A percentile compares a stretch with the other conserved stretches of the same genome.
phyloP scores from a whole-genome alignment of 2,888 invertebrate genomes.

The Acleris literana region DNA sequence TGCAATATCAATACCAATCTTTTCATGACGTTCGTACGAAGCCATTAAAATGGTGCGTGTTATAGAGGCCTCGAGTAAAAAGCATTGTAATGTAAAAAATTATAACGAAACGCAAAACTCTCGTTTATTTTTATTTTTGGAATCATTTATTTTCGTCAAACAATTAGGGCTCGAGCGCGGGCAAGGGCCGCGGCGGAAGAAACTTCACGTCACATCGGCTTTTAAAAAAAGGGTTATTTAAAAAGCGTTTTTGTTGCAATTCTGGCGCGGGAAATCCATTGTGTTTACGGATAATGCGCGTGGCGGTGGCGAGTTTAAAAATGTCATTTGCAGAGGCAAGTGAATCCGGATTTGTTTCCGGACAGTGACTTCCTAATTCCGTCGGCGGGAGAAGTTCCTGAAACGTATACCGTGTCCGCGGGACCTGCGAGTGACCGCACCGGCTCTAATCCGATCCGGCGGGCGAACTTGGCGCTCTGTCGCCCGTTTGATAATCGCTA shows the following conservation, averaged over 20 bases:
- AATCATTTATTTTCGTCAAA: constrained; percentile 82
- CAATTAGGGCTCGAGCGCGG: constrained; percentile 73
- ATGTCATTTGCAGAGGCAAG: constrained; percentile 73
- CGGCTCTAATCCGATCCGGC: constrained; percentile 75
- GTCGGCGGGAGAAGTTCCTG: constrained; percentile 73
- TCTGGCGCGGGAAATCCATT: constrained; percentile 59
- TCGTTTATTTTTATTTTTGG: constrained; percentile 79
- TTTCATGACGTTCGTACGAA: constrained; percentile 6
- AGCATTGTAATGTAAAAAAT: constrained; percentile 69
- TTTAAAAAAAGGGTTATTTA: constrained; percentile 71
- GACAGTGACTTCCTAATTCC: constrained; percentile 81
- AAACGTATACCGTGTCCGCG: constrained; percentile 80
- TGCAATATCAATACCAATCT: not conserved
- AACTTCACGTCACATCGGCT: constrained; percentile 72
- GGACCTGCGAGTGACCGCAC: constrained; percentile 76
- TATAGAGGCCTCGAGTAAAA: constrained; percentile 53
- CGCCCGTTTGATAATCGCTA: constrained; percentile 68
- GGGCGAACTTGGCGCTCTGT: constrained; percentile 64
- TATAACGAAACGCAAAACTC: constrained; percentile 76
- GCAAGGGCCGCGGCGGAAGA: constrained; percentile 71
- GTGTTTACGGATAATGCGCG: constrained; percentile 57
- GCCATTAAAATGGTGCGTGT: constrained; percentile 44
- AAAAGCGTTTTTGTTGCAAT: constrained; percentile 74
- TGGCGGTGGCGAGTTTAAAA: constrained; percentile 64
- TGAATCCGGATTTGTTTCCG: constrained; percentile 77